Evolutionary conservation across 2,113 vertebrate genomes (phyloP), one percentile per base, ranked within the genome.

Genomic region (Amia ocellicauda): DNA sequence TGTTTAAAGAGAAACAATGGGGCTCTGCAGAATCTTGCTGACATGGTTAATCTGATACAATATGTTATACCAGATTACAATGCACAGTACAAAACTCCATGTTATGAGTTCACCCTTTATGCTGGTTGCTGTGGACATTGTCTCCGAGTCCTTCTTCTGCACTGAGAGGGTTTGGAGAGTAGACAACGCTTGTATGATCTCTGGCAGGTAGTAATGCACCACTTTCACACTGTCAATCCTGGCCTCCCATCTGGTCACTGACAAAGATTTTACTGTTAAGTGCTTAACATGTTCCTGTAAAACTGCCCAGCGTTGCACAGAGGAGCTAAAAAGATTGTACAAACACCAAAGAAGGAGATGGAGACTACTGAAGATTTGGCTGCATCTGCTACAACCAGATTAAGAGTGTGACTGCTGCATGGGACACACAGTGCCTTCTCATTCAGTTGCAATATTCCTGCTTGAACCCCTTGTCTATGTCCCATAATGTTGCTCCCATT

Each of bases 371-470:
- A 69, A 17, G 31, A 70, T n/a, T n/a, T n/a, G n/a, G n/a, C n/a
- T n/a, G n/a, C n/a, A n/a, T n/a, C n/a, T n/a, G n/a, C n/a, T n/a
- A 72, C 60, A 67, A 68, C 29, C 52, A 64, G 67, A 50, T 36
- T 70, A 24, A 72, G 56, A 22, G 54, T 64, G 47, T 70, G 70
- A 53, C 67, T 64, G 20, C 61, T 72, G 61, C 54, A 72, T 22
- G 67, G 67, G 29, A 64, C 66, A 69, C 31, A 64, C 29, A 60
- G n/a, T 68, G 47, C 67, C 55, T 60, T 64, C 2, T 59, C 27
- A 36, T 64, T 70, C 19, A 71, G 26, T 50, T 71, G 47, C n/a
- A 50, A 47, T 13, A 67, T 52, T 60, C 65, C 63, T 67, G 23
- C 58, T 26, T 67, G 58, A 45, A 67, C 64, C 23, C 54, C 45